These are phyloP conservation scores for Acanthiza pusilla DNA, from an alignment of 2,797 vertebrate species.

Conservation along the genomic window DNA sequence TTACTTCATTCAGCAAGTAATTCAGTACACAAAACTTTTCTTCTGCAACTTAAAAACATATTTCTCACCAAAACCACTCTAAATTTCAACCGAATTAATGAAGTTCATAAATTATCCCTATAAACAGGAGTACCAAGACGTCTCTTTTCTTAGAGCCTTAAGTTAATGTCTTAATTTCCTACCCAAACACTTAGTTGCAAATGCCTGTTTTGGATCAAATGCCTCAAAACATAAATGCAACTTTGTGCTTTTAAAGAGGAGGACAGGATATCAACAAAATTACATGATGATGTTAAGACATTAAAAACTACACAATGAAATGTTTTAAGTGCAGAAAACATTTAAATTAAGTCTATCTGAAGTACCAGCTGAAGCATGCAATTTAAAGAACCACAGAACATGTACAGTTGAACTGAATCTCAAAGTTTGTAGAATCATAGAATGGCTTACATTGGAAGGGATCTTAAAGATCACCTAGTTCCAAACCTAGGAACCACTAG, in stretches of 20 bases:
- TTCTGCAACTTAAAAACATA: not conserved
- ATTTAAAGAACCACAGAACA: not conserved
- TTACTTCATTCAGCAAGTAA: not conserved
- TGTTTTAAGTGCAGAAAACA: not conserved
- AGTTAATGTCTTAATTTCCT: not conserved
- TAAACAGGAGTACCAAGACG: not conserved
- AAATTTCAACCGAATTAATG: not conserved
- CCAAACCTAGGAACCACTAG: not conserved
- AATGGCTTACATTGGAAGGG: not conserved
- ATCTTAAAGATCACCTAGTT: not conserved
- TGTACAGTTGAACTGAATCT: not conserved
- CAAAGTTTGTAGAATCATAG: not conserved
- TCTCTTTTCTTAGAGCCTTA: not conserved
- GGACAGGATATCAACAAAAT: not conserved
- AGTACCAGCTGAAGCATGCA: not conserved
- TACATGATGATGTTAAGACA: not conserved
- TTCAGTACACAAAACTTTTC: not conserved
- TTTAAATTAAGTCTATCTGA: not conserved
- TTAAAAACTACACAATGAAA: not conserved
- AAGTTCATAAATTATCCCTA: not conserved
- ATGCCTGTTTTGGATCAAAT: not conserved
- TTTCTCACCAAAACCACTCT: not conserved
- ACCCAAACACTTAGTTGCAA: not conserved
- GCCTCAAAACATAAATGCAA: not conserved
- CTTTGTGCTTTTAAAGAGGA: not conserved